phyloP scores from a whole-genome alignment of 2,888 invertebrate species.

The Melanostoma scalare region DNA sequence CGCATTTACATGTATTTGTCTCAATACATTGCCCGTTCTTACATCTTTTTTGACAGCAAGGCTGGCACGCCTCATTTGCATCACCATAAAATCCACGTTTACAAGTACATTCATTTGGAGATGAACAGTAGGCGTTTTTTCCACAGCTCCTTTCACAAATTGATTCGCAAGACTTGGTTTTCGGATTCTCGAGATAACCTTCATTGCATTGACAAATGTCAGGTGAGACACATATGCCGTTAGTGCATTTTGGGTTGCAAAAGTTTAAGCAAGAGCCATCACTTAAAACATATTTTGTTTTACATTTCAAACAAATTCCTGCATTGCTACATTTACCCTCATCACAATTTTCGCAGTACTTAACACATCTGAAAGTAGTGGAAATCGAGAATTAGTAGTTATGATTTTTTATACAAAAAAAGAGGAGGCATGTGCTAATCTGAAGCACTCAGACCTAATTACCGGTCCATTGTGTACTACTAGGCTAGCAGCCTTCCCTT shows the following conservation, averaged over 20 bases:
- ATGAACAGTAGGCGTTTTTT: conserved; percentile 80
- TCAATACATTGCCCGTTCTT: conserved; percentile 79
- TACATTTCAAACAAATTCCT: conserved; percentile 80
- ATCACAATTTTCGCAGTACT: conserved; percentile 71
- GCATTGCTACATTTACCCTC: conserved; percentile 84
- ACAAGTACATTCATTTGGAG: conserved; percentile 80
- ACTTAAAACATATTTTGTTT: conserved; percentile 74
- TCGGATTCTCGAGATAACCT: conserved; percentile 75
- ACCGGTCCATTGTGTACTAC: too few species aligned
- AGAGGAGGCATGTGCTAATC: too few species aligned
- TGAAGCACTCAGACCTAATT: too few species aligned
- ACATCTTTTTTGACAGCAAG: conserved; percentile 59
- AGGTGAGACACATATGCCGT: conserved; percentile 81
- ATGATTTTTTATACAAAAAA: too few species aligned
- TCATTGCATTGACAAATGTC: conserved; percentile 78
- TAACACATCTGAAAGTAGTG: neutral
- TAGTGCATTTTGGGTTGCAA: conserved; percentile 83
- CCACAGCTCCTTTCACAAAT: conserved; percentile 76
- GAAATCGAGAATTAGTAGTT: too few species aligned
- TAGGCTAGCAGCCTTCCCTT: too few species aligned
- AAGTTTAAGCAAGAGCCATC: conserved; percentile 82
- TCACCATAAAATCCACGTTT: conserved; percentile 76
- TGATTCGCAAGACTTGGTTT: conserved; percentile 77
- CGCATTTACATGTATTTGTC: conserved; percentile 81
- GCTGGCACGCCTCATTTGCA: conserved; percentile 73